phyloP scores from a whole-genome alignment of 2,797 vertebrate genomes.

The Brachyalestes nurse region DNA sequence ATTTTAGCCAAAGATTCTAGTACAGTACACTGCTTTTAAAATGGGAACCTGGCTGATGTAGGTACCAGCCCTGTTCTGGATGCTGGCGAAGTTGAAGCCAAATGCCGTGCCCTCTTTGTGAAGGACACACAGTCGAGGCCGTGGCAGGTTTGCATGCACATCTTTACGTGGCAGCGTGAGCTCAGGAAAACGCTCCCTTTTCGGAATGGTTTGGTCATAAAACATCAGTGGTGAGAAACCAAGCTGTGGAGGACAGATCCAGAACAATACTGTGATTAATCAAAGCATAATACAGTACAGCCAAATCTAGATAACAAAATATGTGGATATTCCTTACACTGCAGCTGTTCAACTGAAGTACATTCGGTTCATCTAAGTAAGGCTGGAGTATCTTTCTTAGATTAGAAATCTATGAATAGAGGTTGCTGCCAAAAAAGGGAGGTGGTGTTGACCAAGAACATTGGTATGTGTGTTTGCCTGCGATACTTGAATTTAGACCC shows the following conservation, averaged over 20 bases:
- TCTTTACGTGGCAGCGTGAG: conserved; percentile 18
- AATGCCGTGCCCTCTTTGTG: conserved; percentile 58
- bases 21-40: conserved; percentile 11
- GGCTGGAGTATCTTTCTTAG: background rate
- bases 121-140: conserved; percentile 57
- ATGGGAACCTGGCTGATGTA: conserved; percentile 71
- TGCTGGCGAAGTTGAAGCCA: conserved; percentile 62
- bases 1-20: background rate
- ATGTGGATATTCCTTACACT: background rate
- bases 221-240: conserved; percentile 76
- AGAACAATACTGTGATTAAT: conserved; percentile 16
- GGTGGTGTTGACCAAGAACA: background rate
- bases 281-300: background rate
- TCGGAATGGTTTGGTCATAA: conserved; percentile 57
- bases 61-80: conserved; percentile 58
- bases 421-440: background rate
- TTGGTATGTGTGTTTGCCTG: no score
- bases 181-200: conserved; percentile 12
- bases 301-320: background rate
- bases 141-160: conserved; percentile 3
- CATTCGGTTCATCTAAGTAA: no score
- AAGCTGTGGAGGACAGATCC: conserved; percentile 62
- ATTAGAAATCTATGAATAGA: background rate
- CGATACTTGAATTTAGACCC: no score
- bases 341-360: background rate